Percentiles rank a stretch among this genome's conserved stretches.
Conservation (phyloP, 2,113 vertebrate genomes). For the Anoura caudifer region DNA sequence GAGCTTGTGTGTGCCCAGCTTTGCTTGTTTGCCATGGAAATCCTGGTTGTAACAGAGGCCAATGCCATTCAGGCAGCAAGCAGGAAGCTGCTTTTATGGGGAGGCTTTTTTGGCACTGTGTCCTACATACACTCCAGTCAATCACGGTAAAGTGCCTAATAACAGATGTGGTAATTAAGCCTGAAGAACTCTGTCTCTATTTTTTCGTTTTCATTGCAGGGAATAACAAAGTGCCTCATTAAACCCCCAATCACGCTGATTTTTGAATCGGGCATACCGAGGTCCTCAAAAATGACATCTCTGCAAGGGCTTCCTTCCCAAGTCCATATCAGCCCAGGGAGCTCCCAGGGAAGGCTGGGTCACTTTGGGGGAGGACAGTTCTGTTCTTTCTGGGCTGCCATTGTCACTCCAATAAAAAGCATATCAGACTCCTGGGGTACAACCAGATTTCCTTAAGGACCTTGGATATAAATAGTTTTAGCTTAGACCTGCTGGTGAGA, state of each 20-base stretch:
- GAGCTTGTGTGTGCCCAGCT: neutral
- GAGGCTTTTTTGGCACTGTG: slow-evolving; percentile 76
- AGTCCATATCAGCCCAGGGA: neutral
- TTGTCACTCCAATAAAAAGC: neutral
- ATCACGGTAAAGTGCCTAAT: slow-evolving; percentile 81
- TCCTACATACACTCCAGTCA: slow-evolving; percentile 81
- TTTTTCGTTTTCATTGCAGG: slow-evolving; percentile 76
- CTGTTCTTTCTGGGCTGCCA: neutral
- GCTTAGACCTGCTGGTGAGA: slow-evolving; percentile 49
- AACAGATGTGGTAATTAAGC: slow-evolving; percentile 83
- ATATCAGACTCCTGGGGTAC: slow-evolving; percentile 27
- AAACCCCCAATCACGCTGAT: slow-evolving; percentile 61
- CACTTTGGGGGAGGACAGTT: slow-evolving; percentile 8
- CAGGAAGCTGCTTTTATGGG: slow-evolving; percentile 63
- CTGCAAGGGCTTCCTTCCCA: slow-evolving; percentile 49
- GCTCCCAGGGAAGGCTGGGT: neutral
- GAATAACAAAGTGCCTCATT: slow-evolving; percentile 80
- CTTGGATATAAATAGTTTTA: slow-evolving; percentile 55
- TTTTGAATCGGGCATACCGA: slow-evolving; percentile 61
- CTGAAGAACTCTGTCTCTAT: slow-evolving; percentile 78
- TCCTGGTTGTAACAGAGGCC: slow-evolving; percentile 58
- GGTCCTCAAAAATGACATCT: slow-evolving; percentile 63
- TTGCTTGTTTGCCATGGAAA: slow-evolving; percentile 56
- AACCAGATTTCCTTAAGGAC: slow-evolving; percentile 28
- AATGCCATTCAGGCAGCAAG: slow-evolving; percentile 66